Percentiles rank a stretch among this genome's conserved stretches.
Evolutionary conservation across 2,797 vertebrate species (phyloP).

Genomic region (Notamacropus eugenii): DNA sequence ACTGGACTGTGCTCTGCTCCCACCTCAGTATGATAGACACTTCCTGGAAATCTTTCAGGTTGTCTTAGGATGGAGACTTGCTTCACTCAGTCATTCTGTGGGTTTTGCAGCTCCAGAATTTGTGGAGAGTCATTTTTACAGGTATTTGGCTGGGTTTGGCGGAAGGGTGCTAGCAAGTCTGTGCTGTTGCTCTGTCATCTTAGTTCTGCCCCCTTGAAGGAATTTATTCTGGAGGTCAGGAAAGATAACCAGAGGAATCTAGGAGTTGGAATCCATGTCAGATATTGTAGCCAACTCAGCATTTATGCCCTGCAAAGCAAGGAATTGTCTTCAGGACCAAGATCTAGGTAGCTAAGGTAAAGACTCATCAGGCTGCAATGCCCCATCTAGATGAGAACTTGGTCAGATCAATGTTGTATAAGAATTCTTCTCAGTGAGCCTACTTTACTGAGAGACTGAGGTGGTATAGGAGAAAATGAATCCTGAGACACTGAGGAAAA

Average conservation of each 20-base stretch:
- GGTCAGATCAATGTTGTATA: neutral
- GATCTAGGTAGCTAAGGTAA: neutral
- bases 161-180: no score
- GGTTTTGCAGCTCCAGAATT: no score
- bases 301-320: neutral
- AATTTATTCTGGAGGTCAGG: neutral
- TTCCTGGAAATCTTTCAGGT: no score
- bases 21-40: no score
- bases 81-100: no score
- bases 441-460: neutral
- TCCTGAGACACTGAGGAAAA: neutral
- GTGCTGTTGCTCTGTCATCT: no score
- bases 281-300: neutral
- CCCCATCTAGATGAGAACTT: neutral
- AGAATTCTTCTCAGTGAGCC: neutral
- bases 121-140: no score
- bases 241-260: neutral
- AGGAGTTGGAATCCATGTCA: neutral
- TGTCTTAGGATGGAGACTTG: no score
- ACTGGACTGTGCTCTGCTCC: no score
- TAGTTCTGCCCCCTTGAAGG: neutral
- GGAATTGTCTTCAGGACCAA: neutral
- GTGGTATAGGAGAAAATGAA: neutral
- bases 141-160: no score
- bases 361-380: neutral